Conservation (phyloP, 2,113 vertebrate species). For the Nasalis larvatus region DNA sequence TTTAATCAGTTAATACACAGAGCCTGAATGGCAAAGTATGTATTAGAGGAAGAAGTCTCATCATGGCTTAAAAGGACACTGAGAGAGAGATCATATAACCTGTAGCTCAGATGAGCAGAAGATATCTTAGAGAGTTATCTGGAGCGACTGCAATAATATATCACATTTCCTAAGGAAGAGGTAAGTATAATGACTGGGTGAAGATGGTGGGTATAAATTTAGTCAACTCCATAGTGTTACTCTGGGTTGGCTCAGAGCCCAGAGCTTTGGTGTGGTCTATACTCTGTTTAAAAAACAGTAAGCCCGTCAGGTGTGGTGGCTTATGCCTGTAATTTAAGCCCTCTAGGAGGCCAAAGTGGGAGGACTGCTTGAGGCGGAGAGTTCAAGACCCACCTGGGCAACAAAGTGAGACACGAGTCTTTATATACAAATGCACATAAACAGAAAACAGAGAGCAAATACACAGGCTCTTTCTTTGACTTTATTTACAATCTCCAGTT, state of each 20-base stretch:
- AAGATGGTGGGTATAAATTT: background rate
- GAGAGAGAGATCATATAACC: background rate
- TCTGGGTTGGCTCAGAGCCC: background rate
- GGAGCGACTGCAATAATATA: background rate
- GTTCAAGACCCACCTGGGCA: no score
- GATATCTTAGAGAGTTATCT: background rate
- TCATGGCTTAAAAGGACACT: background rate
- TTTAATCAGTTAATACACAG: background rate
- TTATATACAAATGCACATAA: no score
- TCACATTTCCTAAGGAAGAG: background rate
- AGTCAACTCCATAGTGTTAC: background rate
- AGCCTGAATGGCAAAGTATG: background rate
- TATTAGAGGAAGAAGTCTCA: background rate
- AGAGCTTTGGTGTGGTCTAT: background rate
- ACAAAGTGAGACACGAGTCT: no score
- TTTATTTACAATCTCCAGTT: no score
- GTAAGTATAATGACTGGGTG: rapidly evolving
- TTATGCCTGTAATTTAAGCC: no score
- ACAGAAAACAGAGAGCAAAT: no score
- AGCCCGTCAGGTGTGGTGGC: no score
- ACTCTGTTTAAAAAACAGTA: background rate
- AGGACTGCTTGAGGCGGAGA: no score
- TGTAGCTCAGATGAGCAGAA: background rate
- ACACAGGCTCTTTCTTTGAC: no score
- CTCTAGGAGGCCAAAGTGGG: no score